These are phyloP conservation scores for Hormaphis cornu DNA, from an alignment of 1,140 invertebrate genomes.

Conservation along the genomic window DNA sequence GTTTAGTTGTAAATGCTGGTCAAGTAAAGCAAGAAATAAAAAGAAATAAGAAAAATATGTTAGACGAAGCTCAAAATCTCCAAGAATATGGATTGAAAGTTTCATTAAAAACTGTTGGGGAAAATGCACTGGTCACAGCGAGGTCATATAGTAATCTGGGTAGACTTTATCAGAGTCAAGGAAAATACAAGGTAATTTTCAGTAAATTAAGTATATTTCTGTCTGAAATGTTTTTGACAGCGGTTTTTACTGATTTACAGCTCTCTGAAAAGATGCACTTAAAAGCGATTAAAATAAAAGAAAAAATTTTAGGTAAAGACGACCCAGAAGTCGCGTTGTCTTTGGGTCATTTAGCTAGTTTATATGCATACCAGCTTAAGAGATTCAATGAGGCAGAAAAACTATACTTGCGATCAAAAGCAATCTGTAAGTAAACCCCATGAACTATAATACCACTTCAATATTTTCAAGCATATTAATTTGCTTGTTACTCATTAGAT, in stretches of 20 bases:
- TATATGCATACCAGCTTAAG: slow-evolving; percentile 90
- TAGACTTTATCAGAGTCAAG: slow-evolving; percentile 83
- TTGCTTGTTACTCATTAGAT: no score
- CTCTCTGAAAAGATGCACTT: slow-evolving; percentile 83
- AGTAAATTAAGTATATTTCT: not conserved
- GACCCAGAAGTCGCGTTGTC: slow-evolving; percentile 89
- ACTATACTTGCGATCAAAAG: slow-evolving; percentile 75
- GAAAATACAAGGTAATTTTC: slow-evolving; percentile 57
- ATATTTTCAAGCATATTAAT: no score
- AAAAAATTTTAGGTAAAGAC: slow-evolving; percentile 68
- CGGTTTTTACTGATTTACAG: slow-evolving; percentile 42
- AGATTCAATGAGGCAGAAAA: slow-evolving; percentile 73
- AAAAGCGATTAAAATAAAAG: slow-evolving; percentile 83
- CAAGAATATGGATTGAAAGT: slow-evolving; percentile 70
- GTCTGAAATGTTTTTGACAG: not conserved
- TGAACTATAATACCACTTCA: no score
- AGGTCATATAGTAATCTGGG: slow-evolving; percentile 93
- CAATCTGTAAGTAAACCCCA: slow-evolving; percentile 71
- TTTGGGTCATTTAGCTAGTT: slow-evolving; percentile 79
- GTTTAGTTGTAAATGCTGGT: no score
- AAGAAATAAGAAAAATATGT: slow-evolving; percentile 1
- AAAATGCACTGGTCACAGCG: slow-evolving; percentile 85
- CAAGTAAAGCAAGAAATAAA: not conserved
- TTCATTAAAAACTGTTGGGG: slow-evolving; percentile 70
- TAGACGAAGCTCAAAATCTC: slow-evolving; percentile 61